Evolutionary conservation across 2,888 invertebrate genomes (phyloP).

Genomic region (Eupithecia insigniata): DNA sequence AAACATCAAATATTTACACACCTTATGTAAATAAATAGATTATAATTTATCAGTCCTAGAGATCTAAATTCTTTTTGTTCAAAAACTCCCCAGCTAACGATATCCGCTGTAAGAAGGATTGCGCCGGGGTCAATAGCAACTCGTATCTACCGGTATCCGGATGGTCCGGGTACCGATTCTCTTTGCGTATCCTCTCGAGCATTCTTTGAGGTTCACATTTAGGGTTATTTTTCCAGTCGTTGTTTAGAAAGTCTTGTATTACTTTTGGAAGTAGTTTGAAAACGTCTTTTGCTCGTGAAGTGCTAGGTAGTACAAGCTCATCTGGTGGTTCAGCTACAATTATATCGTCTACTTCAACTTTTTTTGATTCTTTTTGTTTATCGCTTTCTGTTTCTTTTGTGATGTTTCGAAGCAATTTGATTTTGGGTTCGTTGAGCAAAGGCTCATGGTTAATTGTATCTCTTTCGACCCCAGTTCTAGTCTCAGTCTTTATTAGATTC

Average conservation of each 20-base stretch:
- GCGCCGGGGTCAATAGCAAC: constrained; percentile 90
- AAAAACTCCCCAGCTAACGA: constrained; percentile 91
- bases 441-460: constrained; percentile 69
- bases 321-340: constrained; percentile 60
- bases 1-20: not conserved
- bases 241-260: constrained; percentile 83
- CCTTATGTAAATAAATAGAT: too few relatives aligned
- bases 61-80: constrained; percentile 71
- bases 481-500: constrained; percentile 76
- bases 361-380: constrained; percentile 32
- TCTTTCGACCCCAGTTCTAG: constrained; percentile 73
- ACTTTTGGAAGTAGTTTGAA: constrained; percentile 82
- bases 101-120: constrained; percentile 90
- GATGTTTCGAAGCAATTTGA: constrained; percentile 63
- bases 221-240: constrained; percentile 77
- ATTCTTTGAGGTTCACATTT: constrained; percentile 89
- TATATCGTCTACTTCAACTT: constrained; percentile 74
- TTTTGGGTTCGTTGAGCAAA: constrained; percentile 66
- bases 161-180: constrained; percentile 84
- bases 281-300: constrained; percentile 65
- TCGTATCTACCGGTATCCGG: constrained; percentile 86
- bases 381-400: constrained; percentile 39
- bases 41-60: constrained; percentile 48
- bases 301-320: constrained; percentile 65
- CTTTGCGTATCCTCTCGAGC: constrained; percentile 87